phyloP scores from a whole-genome alignment of 2,113 vertebrate species.

The Ovibos moschatus region DNA sequence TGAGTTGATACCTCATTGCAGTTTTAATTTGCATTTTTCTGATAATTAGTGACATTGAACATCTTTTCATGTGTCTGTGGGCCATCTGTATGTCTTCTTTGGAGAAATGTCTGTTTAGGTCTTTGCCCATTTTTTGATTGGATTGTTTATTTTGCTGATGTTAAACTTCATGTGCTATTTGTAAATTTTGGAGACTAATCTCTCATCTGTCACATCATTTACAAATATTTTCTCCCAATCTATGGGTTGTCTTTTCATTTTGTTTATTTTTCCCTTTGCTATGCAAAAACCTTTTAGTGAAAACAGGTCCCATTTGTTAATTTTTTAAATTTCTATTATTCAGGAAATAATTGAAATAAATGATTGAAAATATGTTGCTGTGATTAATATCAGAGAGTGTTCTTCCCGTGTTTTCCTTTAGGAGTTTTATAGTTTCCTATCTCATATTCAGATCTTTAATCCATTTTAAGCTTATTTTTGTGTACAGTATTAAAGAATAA shows the following conservation, averaged over 20 bases:
- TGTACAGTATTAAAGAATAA: not conserved
- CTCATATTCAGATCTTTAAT: not conserved
- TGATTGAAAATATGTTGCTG: not conserved
- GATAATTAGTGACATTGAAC: not conserved
- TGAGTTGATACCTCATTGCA: not conserved
- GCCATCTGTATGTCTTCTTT: not conserved
- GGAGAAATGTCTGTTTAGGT: not conserved
- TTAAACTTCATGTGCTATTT: not conserved
- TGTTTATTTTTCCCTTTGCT: not conserved
- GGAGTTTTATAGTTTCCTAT: not conserved
- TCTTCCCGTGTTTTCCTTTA: not conserved
- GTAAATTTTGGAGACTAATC: not conserved
- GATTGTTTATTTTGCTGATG: not conserved
- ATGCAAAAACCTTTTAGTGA: not conserved
- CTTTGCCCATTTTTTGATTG: not conserved
- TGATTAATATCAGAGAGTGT: not conserved
- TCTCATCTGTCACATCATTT: not conserved
- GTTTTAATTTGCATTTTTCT: not conserved
- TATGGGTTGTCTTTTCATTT: not conserved
- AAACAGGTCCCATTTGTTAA: not conserved
- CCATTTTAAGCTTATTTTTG: not conserved
- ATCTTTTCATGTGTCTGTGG: not conserved
- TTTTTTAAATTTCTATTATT: not conserved
- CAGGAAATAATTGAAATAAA: not conserved
- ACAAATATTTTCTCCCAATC: not conserved